Conservation (phyloP, 2,888 invertebrate species). For the Cordilura impudica region DNA sequence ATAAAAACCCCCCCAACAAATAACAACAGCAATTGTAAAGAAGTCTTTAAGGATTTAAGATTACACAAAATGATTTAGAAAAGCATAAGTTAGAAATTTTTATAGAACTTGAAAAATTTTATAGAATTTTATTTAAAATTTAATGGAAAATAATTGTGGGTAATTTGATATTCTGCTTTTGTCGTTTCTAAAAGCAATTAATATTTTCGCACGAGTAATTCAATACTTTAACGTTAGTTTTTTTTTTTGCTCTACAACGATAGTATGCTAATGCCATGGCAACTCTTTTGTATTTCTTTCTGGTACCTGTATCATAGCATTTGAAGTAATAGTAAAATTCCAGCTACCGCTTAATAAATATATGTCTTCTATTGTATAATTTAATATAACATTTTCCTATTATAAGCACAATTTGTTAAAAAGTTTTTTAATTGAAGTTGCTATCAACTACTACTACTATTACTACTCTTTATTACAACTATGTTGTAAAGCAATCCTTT, state of each 20-base stretch:
- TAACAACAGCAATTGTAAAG: background rate
- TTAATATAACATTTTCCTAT: slow-evolving; percentile 46
- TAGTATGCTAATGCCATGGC: slow-evolving; percentile 39
- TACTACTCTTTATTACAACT: slow-evolving; percentile 59
- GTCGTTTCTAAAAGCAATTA: slow-evolving; percentile 46
- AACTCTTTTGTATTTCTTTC: slow-evolving; percentile 22
- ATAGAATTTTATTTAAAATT: too few relatives aligned
- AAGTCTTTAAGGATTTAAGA: background rate
- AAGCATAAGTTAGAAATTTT: background rate
- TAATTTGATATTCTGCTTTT: slow-evolving; percentile 5
- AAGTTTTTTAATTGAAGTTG: slow-evolving; percentile 64
- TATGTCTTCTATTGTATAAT: slow-evolving; percentile 2
- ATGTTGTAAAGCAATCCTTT: slow-evolving; percentile 64
- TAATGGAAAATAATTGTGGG: background rate
- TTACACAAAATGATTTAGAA: background rate
- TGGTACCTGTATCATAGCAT: slow-evolving; percentile 17
- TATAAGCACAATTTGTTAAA: slow-evolving; percentile 63
- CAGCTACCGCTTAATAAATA: slow-evolving; percentile 36
- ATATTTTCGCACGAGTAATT: slow-evolving; percentile 57
- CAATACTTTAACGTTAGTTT: slow-evolving; percentile 37
- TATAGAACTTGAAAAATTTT: too few relatives aligned
- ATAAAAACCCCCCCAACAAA: background rate
- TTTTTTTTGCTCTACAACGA: slow-evolving; percentile 26
- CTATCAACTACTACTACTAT: slow-evolving; percentile 46
- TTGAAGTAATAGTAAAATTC: slow-evolving; percentile 18